Conservation (phyloP, 2,888 invertebrate species). For the Rhingia campestris region DNA sequence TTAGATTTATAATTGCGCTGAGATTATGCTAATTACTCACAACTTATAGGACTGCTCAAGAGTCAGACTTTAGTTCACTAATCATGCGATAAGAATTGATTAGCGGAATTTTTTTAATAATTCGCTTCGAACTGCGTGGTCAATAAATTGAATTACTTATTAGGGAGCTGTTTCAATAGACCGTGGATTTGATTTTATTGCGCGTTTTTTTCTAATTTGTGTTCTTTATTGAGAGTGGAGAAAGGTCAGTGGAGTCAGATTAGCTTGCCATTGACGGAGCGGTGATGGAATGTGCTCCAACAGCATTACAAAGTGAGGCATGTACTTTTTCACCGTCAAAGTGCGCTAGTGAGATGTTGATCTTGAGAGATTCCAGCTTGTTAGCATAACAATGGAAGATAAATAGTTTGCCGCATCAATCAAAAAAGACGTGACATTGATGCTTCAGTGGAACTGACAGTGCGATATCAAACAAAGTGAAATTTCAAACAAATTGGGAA, state of each 20-base stretch:
- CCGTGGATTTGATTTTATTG: not conserved
- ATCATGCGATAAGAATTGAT: constrained; percentile 21
- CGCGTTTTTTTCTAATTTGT: not conserved
- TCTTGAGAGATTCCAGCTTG: constrained; percentile 17
- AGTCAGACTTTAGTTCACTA: constrained; percentile 10
- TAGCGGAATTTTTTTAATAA: not conserved
- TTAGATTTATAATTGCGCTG: constrained; percentile 14
- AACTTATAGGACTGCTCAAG: not conserved
- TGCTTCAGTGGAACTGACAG: constrained; percentile 18
- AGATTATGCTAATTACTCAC: constrained; percentile 14
- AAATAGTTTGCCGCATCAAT: constrained; percentile 12
- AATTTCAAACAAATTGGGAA: constrained; percentile 12
- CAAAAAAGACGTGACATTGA: constrained; percentile 35
- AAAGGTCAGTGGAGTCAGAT: constrained; percentile 16
- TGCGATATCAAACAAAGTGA: constrained; percentile 8
- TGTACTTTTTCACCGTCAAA: not conserved
- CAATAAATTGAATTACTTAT: not conserved
- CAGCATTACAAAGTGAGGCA: not conserved
- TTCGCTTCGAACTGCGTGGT: not conserved
- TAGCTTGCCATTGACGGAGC: not conserved
- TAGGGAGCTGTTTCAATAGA: not conserved
- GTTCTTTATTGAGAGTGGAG: not conserved
- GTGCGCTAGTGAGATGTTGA: constrained; percentile 7
- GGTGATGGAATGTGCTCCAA: constrained; percentile 5
- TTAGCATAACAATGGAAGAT: constrained; percentile 14